Evolutionary conservation across 2,113 vertebrate species (phyloP).

Genomic region (Anhinga anhinga): DNA sequence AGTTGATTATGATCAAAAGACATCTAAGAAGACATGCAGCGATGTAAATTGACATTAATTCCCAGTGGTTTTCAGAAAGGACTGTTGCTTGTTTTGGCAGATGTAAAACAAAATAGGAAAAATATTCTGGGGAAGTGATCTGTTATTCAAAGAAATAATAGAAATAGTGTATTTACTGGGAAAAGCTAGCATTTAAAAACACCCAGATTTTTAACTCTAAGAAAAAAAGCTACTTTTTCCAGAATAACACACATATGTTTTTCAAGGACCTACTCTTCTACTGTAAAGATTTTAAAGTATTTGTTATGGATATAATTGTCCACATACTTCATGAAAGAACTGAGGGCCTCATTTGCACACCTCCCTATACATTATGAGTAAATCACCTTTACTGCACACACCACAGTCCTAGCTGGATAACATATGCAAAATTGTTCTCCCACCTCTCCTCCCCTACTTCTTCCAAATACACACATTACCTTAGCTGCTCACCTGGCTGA

Average conservation of each 20-base stretch:
- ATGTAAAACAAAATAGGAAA: neutral
- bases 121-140: neutral
- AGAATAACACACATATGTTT: neutral
- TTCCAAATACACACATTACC: neutral
- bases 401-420: neutral
- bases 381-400: neutral
- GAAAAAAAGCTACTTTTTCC: neutral
- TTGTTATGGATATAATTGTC: neutral
- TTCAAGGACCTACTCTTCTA: neutral
- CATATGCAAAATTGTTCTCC: neutral
- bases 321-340: neutral
- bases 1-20: neutral
- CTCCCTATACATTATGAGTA: neutral
- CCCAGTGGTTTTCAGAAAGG: neutral
- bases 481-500: neutral
- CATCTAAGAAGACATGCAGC: neutral
- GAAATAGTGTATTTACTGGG: neutral
- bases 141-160: neutral
- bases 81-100: neutral
- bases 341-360: neutral
- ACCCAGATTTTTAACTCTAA: neutral
- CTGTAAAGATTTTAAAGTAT: neutral
- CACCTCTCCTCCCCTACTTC: neutral
- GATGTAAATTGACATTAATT: neutral
- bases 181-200: neutral